These are phyloP conservation scores for Nephrotoma appendiculata DNA, from an alignment of 2,888 invertebrate genomes.

Conservation along the genomic window DNA sequence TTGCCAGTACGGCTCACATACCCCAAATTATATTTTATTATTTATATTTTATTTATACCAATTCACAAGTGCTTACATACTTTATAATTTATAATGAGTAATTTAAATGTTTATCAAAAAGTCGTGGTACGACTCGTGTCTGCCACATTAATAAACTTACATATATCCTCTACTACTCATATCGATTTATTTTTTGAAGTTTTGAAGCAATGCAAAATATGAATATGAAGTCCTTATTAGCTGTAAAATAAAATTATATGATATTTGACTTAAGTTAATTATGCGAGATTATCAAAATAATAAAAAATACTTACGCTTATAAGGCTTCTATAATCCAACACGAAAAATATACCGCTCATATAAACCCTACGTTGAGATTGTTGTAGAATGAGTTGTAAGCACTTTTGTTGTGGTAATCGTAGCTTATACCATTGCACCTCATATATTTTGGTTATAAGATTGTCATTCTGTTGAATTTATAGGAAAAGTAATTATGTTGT, in stretches of 20 bases:
- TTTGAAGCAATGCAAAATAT: not conserved
- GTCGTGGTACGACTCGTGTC: no score
- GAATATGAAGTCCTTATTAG: not conserved
- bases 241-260: not conserved
- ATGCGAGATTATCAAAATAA: not conserved
- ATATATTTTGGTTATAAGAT: not conserved
- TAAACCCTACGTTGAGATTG: not conserved
- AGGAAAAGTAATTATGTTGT: no score
- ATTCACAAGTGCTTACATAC: no score
- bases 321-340: not conserved
- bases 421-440: not conserved
- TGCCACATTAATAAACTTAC: no score
- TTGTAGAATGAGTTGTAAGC: not conserved
- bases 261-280: no score
- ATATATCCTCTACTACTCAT: no score
- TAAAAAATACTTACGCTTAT: not conserved
- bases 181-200: not conserved
- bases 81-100: no score
- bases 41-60: no score
- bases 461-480: not conserved
- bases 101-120: no score
- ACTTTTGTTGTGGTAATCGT: not conserved
- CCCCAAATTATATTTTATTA: no score
- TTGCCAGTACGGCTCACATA: no score
- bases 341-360: not conserved